Evolutionary conservation across 2,888 invertebrate genomes (phyloP).

Genomic region (Endomychus coccineus): DNA sequence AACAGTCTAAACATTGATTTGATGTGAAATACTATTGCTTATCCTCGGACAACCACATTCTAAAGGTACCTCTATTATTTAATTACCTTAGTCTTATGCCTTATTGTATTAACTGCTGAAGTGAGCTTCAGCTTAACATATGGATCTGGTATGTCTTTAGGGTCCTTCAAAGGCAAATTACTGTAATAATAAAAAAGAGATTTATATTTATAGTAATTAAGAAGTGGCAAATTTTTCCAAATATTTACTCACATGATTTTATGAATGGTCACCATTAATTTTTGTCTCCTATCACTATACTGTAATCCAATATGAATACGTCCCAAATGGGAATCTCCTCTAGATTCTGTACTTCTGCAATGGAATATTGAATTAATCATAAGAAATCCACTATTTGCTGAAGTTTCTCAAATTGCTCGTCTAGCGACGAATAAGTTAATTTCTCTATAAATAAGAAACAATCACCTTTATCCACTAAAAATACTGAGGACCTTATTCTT

Average conservation of each 20-base stretch:
- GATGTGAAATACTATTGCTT: too few relatives aligned
- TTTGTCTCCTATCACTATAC: conserved; percentile 73
- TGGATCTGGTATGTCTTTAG: conserved; percentile 77
- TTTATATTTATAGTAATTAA: conserved; percentile 4
- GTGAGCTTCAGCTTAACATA: conserved; percentile 79
- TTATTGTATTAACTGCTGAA: conserved; percentile 70
- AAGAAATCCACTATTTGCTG: too few relatives aligned
- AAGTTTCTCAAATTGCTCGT: too few relatives aligned
- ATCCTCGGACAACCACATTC: too few relatives aligned
- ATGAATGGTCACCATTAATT: conserved; percentile 72
- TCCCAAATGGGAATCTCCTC: conserved; percentile 9
- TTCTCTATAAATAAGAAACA: too few relatives aligned
- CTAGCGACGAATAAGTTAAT: too few relatives aligned
- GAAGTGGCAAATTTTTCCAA: neutral
- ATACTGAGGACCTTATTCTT: too few relatives aligned
- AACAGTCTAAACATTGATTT: too few relatives aligned
- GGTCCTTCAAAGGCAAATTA: conserved; percentile 72
- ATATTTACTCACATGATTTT: conserved; percentile 68
- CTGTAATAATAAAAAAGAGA: conserved; percentile 47
- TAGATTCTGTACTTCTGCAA: conserved; percentile 9
- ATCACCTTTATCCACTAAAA: too few relatives aligned
- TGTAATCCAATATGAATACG: conserved; percentile 48
- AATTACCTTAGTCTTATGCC: conserved; percentile 66
- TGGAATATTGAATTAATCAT: too few relatives aligned
- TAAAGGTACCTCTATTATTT: too few relatives aligned